A percentile compares a stretch with the other conserved stretches of the same genome.
phyloP scores from a whole-genome alignment of 2,797 vertebrate genomes.

The Microctenopoma stevenorrisi region DNA sequence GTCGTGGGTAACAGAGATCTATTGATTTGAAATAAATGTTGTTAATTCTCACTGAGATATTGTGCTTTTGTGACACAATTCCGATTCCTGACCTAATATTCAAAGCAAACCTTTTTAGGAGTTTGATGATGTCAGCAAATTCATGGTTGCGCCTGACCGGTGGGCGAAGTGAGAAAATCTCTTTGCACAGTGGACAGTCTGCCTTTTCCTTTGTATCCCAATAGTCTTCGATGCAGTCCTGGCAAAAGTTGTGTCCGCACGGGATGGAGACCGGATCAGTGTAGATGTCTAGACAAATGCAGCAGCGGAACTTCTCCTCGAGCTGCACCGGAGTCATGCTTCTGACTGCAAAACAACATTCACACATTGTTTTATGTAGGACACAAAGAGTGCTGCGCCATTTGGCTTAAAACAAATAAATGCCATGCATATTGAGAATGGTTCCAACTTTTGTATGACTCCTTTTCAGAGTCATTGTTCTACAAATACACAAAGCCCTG shows the following conservation, averaged over 20 bases:
- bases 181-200: slow-evolving; percentile 72
- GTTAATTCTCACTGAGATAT: background rate
- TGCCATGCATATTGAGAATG: background rate
- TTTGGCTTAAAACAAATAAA: background rate
- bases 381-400: too few species aligned
- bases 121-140: slow-evolving; percentile 31
- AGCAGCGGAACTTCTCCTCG: slow-evolving; percentile 65
- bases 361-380: background rate
- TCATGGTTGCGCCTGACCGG: slow-evolving; percentile 59
- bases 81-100: background rate
- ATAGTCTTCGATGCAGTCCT: slow-evolving; percentile 62
- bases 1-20: slow-evolving; percentile 6
- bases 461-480: background rate
- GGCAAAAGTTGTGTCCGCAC: slow-evolving; percentile 75
- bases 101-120: slow-evolving; percentile 38
- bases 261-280: slow-evolving; percentile 61
- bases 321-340: background rate
- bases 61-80: too few species aligned
- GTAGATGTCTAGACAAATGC: slow-evolving; percentile 71
- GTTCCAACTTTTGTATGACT: background rate
- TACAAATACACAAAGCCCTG: background rate
- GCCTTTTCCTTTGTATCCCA: slow-evolving; percentile 42
- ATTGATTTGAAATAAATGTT: background rate
- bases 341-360: background rate
- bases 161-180: slow-evolving; percentile 48